A percentile compares a stretch with the other conserved stretches of the same genome.
phyloP scores from a whole-genome alignment of 2,113 vertebrate genomes.

The Phycodurus eques region DNA sequence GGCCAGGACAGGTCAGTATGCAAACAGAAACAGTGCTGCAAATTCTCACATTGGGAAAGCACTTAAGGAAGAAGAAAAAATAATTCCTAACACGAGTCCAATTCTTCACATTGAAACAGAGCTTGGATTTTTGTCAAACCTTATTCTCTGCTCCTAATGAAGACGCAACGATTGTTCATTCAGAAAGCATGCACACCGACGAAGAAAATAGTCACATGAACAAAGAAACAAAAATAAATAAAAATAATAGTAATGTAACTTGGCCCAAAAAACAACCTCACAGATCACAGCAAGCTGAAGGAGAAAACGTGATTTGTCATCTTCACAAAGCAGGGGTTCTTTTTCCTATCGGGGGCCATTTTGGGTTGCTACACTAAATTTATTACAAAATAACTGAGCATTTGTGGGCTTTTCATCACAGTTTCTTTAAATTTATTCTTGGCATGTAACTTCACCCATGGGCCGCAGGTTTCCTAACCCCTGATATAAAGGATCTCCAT shows the following conservation, averaged over 20 bases:
- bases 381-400: not conserved
- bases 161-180: slow-evolving; percentile 62
- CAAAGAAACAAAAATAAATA: slow-evolving; percentile 28
- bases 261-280: slow-evolving; percentile 1
- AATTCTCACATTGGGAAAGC: not conserved
- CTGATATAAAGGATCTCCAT: not conserved
- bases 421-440: not conserved
- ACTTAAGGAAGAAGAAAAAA: slow-evolving; percentile 1
- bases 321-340: slow-evolving; percentile 55
- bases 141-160: slow-evolving; percentile 25
- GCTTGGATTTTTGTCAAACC: not conserved
- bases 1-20: not conserved
- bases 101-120: not conserved
- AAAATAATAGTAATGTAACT: no score
- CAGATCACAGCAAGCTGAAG: slow-evolving; percentile 64
- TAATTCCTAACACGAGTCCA: not conserved
- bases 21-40: not conserved
- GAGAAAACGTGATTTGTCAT: slow-evolving; percentile 69
- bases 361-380: not conserved
- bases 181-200: slow-evolving; percentile 67
- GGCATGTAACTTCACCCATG: not conserved
- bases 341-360: not conserved
- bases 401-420: not conserved
- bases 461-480: not conserved
- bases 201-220: slow-evolving; percentile 53